phyloP scores from a whole-genome alignment of 2,797 vertebrate genomes.

The Benthosema pterotum region DNA sequence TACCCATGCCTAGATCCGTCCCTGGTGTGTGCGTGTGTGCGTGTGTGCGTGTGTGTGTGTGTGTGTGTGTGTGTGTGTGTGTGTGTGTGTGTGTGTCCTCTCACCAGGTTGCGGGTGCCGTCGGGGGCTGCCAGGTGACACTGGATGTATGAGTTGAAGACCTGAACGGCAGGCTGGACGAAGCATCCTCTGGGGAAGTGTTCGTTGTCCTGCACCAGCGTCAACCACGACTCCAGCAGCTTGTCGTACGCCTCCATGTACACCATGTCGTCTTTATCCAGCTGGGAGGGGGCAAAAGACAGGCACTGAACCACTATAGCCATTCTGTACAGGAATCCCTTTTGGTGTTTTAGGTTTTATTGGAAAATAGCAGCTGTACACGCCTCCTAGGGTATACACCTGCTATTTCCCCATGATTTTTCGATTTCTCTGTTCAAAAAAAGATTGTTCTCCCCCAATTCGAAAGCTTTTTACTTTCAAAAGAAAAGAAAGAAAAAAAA shows the following conservation, averaged over 20 bases:
- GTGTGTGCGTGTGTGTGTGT: neutral
- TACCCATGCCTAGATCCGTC: no score
- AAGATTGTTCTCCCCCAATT: no score
- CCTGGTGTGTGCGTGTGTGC: neutral
- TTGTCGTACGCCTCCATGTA: constrained; percentile 99
- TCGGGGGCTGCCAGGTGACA: constrained; percentile 97
- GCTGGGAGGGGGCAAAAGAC: constrained; percentile 63
- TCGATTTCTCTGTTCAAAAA: no score
- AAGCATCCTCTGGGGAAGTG: constrained; percentile 98
- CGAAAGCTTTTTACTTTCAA: no score
- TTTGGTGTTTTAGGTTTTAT: no score
- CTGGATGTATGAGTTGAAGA: constrained; percentile 99
- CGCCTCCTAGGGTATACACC: no score
- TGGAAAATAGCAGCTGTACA: no score
- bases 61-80: neutral
- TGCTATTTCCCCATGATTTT: no score
- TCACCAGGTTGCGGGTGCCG: constrained; percentile 97
- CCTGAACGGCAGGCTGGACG: constrained; percentile 94
- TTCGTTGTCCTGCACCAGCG: constrained; percentile 95
- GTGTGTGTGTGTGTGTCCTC: constrained; percentile 30
- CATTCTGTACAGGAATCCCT: no score
- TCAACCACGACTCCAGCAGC: constrained; percentile 97
- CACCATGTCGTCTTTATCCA: constrained; percentile 99
- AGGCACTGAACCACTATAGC: neutral
- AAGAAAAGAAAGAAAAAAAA: no score